Base-by-base conservation (phyloP, 92 coral and sea anemone species). In the Paramuricea clavata region DNA sequence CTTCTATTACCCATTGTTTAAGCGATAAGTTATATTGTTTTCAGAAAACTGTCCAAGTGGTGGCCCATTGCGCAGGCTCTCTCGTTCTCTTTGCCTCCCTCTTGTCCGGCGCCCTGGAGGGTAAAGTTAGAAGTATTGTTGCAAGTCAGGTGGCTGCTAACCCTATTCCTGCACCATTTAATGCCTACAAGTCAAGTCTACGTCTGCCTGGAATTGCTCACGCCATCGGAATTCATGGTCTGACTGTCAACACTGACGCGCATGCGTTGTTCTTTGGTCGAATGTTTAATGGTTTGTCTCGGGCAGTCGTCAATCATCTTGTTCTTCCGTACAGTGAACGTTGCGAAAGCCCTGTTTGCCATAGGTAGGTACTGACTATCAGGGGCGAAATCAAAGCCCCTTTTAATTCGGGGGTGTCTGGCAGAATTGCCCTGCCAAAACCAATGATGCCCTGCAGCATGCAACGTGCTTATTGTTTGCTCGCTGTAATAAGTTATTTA, bases 41-140 rank as follows among this genome's bases (percentile, higher is more conserved):
- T 17, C 35, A 88, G 92, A 65, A 88, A 76, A 67, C 64, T 49
- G 85, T 88, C 23, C 79, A 88, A 33, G 73, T 83, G 15, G 69
- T 88, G 21, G 85, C 78, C 6, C 92, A 88, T 36, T 88, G 92
- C 42, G 92, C 78, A 13, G 92, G 92, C 59, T 83, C 92, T 49
- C 42, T 64, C 36, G 85, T 75, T 3, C 60, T 75, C 4, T 83
- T 83, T 49, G 83, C 76, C 17, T 83, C 88, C 13, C 76, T 88
- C 34, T 85, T 88, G 35, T 83, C 92, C 23, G 92, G 92, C 33
- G 92, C 88, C 16, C 85, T 88, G 43, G 84, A 83, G 11, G 88
- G 88, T 35, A 88, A 88, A 50, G 88, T 88, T 17, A 49, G 92
- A 22, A 83, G 76, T 67, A 33, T 88, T 25, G 92, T 88, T 57